Conservation (phyloP, 2,797 vertebrate genomes). For the Pagetopsis macropterus region DNA sequence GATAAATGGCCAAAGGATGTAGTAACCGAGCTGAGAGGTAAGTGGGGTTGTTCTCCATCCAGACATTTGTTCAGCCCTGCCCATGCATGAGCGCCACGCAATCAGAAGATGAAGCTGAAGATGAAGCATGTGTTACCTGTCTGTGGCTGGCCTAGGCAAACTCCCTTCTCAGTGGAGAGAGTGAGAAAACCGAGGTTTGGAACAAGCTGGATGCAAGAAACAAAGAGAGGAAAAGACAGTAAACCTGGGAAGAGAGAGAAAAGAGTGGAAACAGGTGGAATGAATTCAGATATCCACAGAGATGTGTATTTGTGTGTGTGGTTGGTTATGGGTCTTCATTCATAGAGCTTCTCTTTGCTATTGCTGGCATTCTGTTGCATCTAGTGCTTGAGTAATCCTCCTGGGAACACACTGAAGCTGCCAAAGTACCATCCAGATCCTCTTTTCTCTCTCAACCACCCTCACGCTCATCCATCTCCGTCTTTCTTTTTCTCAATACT, state of each 20-base stretch:
- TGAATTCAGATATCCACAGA: constrained; percentile 26
- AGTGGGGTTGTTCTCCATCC: not conserved
- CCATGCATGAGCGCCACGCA: constrained; percentile 6
- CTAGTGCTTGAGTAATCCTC: constrained; percentile 83
- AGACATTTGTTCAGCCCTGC: constrained; percentile 11
- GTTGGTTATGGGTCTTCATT: constrained; percentile 60
- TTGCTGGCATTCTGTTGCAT: constrained; percentile 71
- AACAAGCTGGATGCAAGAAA: constrained; percentile 10
- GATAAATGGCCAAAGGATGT: constrained; percentile 35
- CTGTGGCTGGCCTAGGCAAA: constrained; percentile 32
- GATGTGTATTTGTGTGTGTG: constrained; percentile 28
- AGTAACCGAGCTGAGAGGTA: constrained; percentile 24
- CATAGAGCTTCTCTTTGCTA: constrained; percentile 64
- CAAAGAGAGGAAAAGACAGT: constrained; percentile 7
- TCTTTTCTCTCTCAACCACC: constrained; percentile 69
- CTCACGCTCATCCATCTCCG: constrained; percentile 52
- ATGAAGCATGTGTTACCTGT: constrained; percentile 55
- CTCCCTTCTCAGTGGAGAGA: constrained; percentile 1
- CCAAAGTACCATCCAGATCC: constrained; percentile 82
- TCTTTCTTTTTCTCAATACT: constrained; percentile 35
- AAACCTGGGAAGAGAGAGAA: not conserved
- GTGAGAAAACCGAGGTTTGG: not conserved
- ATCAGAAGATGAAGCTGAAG: constrained; percentile 18
- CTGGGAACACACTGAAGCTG: constrained; percentile 82
- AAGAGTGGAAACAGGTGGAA: constrained; percentile 49